phyloP scores from a whole-genome alignment of 1,140 invertebrate genomes.

The Antheraea pernyi region DNA sequence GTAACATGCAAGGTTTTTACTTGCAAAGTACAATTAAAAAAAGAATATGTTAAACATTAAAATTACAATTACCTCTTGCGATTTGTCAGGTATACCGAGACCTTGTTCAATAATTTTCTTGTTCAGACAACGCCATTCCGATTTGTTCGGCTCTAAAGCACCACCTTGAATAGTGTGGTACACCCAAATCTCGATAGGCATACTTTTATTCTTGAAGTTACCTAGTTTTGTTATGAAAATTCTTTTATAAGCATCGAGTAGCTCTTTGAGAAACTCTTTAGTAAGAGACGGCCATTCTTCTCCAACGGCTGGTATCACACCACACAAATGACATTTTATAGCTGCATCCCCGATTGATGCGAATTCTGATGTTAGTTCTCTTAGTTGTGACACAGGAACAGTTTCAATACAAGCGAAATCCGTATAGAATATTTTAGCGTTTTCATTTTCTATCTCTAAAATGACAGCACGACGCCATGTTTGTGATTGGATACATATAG shows the following conservation, averaged over 20 bases:
- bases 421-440: conserved; percentile 73
- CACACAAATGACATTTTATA: conserved; percentile 79
- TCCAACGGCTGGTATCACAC: conserved; percentile 79
- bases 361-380: conserved; percentile 67
- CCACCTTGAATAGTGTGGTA: conserved; percentile 66
- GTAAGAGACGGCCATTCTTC: conserved; percentile 77
- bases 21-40: too few relatives aligned
- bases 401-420: conserved; percentile 77
- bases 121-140: conserved; percentile 79
- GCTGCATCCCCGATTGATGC: conserved; percentile 60
- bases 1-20: too few relatives aligned
- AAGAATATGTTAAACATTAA: too few relatives aligned
- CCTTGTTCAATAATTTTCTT: conserved; percentile 77
- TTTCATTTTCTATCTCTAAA: conserved; percentile 55
- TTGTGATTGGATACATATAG: conserved; percentile 66
- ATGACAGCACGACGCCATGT: conserved; percentile 79
- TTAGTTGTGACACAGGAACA: conserved; percentile 58
- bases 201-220: conserved; percentile 65
- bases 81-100: conserved; percentile 77
- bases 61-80: conserved; percentile 42
- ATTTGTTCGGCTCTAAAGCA: conserved; percentile 70
- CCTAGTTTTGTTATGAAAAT: conserved; percentile 70
- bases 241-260: conserved; percentile 69
- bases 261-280: conserved; percentile 75
- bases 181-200: conserved; percentile 80